phyloP scores from a whole-genome alignment of 2,888 invertebrate species.

The Leucophenga montana region DNA sequence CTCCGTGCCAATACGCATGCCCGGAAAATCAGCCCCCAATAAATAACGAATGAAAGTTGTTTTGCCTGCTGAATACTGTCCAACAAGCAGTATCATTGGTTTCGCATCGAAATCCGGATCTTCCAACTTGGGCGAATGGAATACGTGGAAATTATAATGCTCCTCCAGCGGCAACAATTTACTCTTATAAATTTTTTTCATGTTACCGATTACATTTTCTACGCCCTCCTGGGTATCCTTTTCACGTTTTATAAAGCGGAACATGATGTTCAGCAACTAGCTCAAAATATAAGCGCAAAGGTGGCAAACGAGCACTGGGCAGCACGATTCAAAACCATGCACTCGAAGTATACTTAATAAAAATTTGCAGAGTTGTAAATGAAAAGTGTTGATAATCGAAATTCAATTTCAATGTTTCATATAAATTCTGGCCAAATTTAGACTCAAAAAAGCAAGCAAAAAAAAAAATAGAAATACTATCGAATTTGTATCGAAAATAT shows the following conservation, averaged over 20 bases:
- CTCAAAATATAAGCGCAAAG: not conserved
- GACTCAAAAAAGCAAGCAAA: too few species aligned
- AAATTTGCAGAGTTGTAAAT: too few species aligned
- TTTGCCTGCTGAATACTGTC: conserved; percentile 99
- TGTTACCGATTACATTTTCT: conserved; percentile 93
- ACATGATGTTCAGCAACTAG: conserved; percentile 76
- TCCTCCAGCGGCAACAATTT: conserved; percentile 92
- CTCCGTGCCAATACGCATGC: conserved; percentile 98
- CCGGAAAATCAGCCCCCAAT: conserved; percentile 94
- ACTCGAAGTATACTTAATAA: too few species aligned
- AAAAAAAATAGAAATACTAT: too few species aligned
- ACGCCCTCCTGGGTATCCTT: conserved; percentile 79
- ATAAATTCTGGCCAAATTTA: too few species aligned
- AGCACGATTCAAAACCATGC: too few species aligned
- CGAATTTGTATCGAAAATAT: too few species aligned
- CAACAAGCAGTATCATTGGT: conserved; percentile 97
- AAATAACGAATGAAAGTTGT: conserved; percentile 96
- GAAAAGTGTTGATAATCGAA: too few species aligned
- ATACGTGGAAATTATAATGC: conserved; percentile 94
- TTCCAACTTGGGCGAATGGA: conserved; percentile 95
- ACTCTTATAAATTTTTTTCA: conserved; percentile 93
- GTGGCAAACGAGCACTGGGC: not conserved
- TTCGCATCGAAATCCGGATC: conserved; percentile 99
- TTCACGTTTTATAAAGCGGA: conserved; percentile 89
- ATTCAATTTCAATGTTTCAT: too few species aligned